These are phyloP conservation scores for Crax fasciolata DNA, from an alignment of 2,797 vertebrate genomes.

Conservation along the genomic window DNA sequence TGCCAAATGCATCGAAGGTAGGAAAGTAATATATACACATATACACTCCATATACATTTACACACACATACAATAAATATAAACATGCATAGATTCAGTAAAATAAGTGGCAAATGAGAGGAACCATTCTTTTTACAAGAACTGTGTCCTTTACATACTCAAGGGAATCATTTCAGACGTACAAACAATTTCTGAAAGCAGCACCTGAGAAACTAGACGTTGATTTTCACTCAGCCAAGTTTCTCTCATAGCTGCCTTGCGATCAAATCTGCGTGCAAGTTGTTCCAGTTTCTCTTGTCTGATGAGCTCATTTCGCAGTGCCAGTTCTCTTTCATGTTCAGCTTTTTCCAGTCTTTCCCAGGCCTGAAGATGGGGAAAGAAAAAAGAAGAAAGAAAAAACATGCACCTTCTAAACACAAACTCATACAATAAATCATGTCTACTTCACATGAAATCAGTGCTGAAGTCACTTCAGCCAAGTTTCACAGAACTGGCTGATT, in stretches of 20 bases:
- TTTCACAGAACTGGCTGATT: neutral
- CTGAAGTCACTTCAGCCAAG: neutral
- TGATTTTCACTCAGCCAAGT: conserved; percentile 98
- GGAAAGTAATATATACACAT: neutral
- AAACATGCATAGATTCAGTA: neutral
- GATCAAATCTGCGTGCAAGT: conserved; percentile 93
- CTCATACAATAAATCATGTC: neutral
- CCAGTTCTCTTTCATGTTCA: conserved; percentile 95
- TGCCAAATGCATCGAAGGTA: neutral
- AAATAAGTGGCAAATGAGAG: neutral
- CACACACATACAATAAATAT: neutral
- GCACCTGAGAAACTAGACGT: conserved; percentile 94
- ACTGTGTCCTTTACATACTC: conserved; percentile 19
- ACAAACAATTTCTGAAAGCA: conserved; percentile 14
- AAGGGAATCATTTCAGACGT: conserved; percentile 39
- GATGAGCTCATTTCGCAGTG: conserved; percentile 94
- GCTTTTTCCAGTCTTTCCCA: conserved; percentile 99
- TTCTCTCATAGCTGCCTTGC: conserved; percentile 97
- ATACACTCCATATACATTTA: neutral
- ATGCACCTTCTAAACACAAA: neutral
- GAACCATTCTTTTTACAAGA: neutral
- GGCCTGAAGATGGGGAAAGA: conserved; percentile 81
- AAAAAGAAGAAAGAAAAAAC: neutral
- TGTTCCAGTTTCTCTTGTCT: conserved; percentile 98
- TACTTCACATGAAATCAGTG: conserved; percentile 20